Conservation (phyloP, 2,113 vertebrate species). For the Proterorhinus semilunaris region DNA sequence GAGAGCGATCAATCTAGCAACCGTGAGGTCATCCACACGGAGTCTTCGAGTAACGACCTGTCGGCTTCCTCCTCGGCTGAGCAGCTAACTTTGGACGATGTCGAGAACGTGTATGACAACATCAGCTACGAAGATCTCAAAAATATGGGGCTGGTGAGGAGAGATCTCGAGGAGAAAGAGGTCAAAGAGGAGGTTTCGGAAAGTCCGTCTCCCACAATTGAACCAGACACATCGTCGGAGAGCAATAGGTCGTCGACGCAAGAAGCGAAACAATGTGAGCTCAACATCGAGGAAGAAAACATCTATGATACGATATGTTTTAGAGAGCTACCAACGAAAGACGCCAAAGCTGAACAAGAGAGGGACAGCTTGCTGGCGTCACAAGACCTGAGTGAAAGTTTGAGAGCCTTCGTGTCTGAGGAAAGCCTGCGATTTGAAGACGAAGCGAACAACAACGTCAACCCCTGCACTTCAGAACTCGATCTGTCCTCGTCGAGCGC, state of each 20-base stretch:
- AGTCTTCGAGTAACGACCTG: slow-evolving; percentile 76
- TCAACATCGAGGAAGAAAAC: slow-evolving; percentile 86
- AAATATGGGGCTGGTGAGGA: slow-evolving; percentile 85
- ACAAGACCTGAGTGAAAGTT: slow-evolving; percentile 76
- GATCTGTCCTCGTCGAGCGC: slow-evolving; percentile 78
- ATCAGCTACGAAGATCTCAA: slow-evolving; percentile 97
- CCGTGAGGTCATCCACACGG: slow-evolving; percentile 69
- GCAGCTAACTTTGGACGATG: slow-evolving; percentile 88
- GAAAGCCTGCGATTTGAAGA: slow-evolving; percentile 85
- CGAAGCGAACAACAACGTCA: slow-evolving; percentile 62
- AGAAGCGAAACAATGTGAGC: slow-evolving; percentile 68
- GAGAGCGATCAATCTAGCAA: slow-evolving; percentile 48
- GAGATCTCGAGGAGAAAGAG: slow-evolving; percentile 72
- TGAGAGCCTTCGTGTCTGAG: slow-evolving; percentile 81
- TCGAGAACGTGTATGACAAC: slow-evolving; percentile 96
- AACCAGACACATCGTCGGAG: slow-evolving; percentile 59
- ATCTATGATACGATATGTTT: slow-evolving; percentile 91
- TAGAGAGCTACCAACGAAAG: slow-evolving; percentile 70
- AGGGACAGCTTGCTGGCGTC: slow-evolving; percentile 70
- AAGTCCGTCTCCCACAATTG: slow-evolving; percentile 29
- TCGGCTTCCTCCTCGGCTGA: slow-evolving; percentile 82
- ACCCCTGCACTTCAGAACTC: slow-evolving; percentile 61
- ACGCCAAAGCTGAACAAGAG: slow-evolving; percentile 51
- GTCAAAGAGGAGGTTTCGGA: slow-evolving; percentile 9
- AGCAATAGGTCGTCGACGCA: slow-evolving; percentile 59